phyloP scores from a whole-genome alignment of 2,113 vertebrate species.

The Heterocephalus glaber region DNA sequence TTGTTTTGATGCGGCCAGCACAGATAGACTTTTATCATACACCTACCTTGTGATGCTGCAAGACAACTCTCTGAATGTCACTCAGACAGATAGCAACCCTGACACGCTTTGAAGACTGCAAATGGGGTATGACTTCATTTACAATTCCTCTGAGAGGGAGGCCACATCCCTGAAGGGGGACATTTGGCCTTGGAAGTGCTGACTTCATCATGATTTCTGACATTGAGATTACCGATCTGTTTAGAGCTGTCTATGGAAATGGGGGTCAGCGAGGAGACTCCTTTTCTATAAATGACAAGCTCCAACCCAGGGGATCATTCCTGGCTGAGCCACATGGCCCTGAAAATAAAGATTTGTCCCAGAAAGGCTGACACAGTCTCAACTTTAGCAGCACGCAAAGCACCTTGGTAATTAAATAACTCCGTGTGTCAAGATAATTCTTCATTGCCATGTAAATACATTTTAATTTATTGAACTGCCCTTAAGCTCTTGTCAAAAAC shows the following conservation, averaged over 20 bases:
- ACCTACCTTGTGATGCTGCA: constrained; percentile 59
- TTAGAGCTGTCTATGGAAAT: constrained; percentile 82
- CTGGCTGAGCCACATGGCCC: constrained; percentile 68
- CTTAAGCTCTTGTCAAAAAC: constrained; percentile 79
- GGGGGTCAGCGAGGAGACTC: constrained; percentile 78
- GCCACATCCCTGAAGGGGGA: constrained; percentile 60
- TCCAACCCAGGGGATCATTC: constrained; percentile 65
- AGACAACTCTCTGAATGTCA: constrained; percentile 68
- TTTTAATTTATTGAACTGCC: constrained; percentile 81
- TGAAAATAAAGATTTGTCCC: constrained; percentile 80
- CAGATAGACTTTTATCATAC: constrained; percentile 23
- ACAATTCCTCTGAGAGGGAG: constrained; percentile 70
- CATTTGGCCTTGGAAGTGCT: constrained; percentile 61
- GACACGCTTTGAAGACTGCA: constrained; percentile 68
- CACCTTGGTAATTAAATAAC: constrained; percentile 81
- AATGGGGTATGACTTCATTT: constrained; percentile 73
- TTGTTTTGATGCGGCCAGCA: background rate
- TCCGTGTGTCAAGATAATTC: constrained; percentile 78
- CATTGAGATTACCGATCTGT: constrained; percentile 81
- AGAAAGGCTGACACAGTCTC: constrained; percentile 72
- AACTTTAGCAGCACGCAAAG: constrained; percentile 70
- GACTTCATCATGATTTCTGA: constrained; percentile 75
- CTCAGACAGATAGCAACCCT: constrained; percentile 44
- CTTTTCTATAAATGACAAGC: constrained; percentile 75
- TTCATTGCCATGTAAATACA: constrained; percentile 80